Conservation (phyloP, 2,888 invertebrate species). For the Drosophila helvetica region DNA sequence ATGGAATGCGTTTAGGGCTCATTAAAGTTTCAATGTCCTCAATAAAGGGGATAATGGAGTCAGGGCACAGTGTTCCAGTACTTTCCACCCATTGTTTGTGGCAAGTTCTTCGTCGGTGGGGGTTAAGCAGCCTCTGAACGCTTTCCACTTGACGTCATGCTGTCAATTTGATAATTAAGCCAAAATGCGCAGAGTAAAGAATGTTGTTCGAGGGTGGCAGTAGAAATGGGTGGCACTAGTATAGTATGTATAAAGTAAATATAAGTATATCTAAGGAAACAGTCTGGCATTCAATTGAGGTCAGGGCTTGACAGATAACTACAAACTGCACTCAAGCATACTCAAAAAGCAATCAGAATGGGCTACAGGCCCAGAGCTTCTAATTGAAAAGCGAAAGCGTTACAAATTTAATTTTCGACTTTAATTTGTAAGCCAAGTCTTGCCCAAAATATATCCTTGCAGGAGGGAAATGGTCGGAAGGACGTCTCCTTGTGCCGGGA, state of each 20-base stretch:
- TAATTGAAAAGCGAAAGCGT: slow-evolving; percentile 72
- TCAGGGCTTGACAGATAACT: slow-evolving; percentile 61
- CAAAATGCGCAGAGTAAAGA: slow-evolving; percentile 52
- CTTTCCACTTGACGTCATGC: slow-evolving; percentile 57
- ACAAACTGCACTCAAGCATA: slow-evolving; percentile 58
- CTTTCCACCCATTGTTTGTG: neutral
- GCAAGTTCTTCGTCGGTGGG: neutral
- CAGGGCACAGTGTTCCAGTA: neutral
- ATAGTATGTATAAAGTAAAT: too few species aligned
- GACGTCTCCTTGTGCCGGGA: neutral
- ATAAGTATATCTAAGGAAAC: neutral
- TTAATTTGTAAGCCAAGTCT: slow-evolving; percentile 49
- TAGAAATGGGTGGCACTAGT: neutral
- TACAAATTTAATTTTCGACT: slow-evolving; percentile 67
- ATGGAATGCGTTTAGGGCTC: slow-evolving; percentile 34
- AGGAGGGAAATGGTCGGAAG: neutral
- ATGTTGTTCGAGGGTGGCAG: slow-evolving; percentile 40
- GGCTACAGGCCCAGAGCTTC: slow-evolving; percentile 36
- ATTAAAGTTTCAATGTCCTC: slow-evolving; percentile 58
- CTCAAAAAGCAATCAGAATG: slow-evolving; percentile 67
- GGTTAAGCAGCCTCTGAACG: slow-evolving; percentile 16
- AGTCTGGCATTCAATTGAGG: slow-evolving; percentile 52
- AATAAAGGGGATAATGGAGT: slow-evolving; percentile 43
- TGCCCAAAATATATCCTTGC: neutral
- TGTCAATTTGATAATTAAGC: slow-evolving; percentile 69